Evolutionary conservation across 2,113 vertebrate species (phyloP).

Genomic region (Campylomormyrus tamandua): DNA sequence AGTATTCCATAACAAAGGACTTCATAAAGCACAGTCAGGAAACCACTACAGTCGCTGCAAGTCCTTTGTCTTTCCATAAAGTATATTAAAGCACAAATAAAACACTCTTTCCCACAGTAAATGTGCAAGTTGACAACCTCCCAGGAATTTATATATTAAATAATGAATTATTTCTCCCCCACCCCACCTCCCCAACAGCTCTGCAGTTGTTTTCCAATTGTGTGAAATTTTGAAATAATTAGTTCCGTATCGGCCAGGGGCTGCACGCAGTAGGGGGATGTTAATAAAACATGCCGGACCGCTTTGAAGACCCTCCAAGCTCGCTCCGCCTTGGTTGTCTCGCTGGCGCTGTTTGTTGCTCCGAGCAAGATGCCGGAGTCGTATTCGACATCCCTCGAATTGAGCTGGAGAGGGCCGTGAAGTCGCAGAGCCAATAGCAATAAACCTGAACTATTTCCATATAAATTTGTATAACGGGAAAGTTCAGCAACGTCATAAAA

Average conservation of each 20-base stretch:
- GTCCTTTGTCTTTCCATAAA: conserved; percentile 43
- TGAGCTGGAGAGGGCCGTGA: conserved; percentile 16
- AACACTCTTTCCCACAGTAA: conserved; percentile 47
- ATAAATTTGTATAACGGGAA: conserved; percentile 22
- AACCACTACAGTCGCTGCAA: conserved; percentile 40
- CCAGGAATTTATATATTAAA: conserved; percentile 28
- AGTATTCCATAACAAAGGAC: conserved; percentile 40
- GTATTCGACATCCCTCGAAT: not conserved
- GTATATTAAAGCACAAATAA: conserved; percentile 46
- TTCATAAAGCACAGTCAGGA: conserved; percentile 40
- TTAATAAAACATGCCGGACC: not conserved
- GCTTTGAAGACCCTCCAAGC: not conserved
- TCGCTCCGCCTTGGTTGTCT: not conserved
- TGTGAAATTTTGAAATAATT: conserved; percentile 30
- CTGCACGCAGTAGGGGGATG: not conserved
- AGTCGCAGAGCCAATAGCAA: not conserved
- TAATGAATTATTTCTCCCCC: conserved; percentile 15
- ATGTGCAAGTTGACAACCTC: conserved; percentile 36
- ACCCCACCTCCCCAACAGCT: not conserved
- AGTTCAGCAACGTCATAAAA: not conserved
- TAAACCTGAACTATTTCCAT: conserved; percentile 18
- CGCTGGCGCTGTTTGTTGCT: not conserved
- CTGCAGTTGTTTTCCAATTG: not conserved
- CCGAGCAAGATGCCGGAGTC: not conserved
- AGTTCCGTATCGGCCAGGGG: conserved; percentile 20